phyloP scores from a whole-genome alignment of 2,888 invertebrate species.

The Lacanobia oleracea region DNA sequence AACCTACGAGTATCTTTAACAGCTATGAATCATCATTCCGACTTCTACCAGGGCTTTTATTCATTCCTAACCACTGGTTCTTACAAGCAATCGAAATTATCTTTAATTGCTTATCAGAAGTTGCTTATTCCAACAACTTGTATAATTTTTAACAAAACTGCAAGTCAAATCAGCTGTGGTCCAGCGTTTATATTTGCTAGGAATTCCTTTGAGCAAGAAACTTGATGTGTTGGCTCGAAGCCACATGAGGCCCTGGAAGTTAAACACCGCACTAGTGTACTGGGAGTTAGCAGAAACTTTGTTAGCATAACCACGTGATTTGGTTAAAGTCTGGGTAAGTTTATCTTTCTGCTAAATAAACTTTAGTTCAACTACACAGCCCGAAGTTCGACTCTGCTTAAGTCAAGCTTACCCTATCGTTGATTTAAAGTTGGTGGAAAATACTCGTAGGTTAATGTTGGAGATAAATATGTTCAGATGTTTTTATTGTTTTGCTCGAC shows the following conservation, averaged over 20 bases:
- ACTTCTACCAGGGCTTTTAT: neutral
- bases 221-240: conserved; percentile 32
- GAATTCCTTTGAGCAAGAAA: conserved; percentile 25
- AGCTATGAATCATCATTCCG: neutral
- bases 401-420: neutral
- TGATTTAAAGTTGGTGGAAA: conserved; percentile 10
- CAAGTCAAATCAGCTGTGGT: conserved; percentile 8
- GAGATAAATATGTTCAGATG: neutral
- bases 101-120: neutral
- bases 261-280: conserved; percentile 21
- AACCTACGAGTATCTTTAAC: conserved; percentile 3
- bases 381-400: conserved; percentile 4
- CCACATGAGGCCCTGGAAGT: conserved; percentile 31
- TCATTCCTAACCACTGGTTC: neutral
- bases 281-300: conserved; percentile 24
- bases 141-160: neutral
- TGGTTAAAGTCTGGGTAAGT: conserved; percentile 11
- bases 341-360: conserved; percentile 22
- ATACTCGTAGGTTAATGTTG: neutral
- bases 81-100: conserved; percentile 1
- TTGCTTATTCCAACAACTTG: neutral
- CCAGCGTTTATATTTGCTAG: neutral
- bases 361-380: conserved; percentile 18
- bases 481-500: neutral
- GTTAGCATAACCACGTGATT: conserved; percentile 15